These are phyloP conservation scores for Cistogaster globosa DNA, from an alignment of 2,888 invertebrate species.

Conservation along the genomic window DNA sequence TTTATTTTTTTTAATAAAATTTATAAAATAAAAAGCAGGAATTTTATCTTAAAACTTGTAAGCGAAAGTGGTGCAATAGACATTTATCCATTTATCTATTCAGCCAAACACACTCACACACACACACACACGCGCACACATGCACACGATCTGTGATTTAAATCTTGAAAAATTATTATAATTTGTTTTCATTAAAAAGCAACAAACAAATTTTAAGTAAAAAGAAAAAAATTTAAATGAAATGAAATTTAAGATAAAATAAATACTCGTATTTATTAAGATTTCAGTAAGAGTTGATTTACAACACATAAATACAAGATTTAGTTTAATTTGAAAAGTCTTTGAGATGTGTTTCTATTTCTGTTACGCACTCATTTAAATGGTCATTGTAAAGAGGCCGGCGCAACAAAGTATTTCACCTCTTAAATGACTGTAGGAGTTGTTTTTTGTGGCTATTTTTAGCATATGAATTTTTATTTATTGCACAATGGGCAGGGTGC, in stretches of 20 bases:
- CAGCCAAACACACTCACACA: neutral
- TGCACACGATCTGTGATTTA: conserved; percentile 6
- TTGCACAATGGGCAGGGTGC: neutral
- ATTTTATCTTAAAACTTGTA: conserved; percentile 48
- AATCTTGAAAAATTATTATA: conserved; percentile 37
- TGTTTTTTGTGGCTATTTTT: neutral
- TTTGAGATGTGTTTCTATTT: neutral
- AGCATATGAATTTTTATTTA: neutral
- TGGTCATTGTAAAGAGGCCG: neutral
- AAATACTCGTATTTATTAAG: neutral
- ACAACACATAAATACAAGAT: no score
- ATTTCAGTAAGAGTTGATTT: no score
- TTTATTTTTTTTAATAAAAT: neutral
- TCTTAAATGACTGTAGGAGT: neutral
- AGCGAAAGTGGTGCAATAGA: conserved; percentile 67
- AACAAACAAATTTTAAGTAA: neutral
- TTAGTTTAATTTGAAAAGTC: no score
- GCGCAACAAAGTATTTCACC: neutral
- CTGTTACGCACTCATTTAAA: neutral
- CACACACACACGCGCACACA: neutral
- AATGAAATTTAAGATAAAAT: conserved; percentile 26
- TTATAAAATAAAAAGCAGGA: conserved; percentile 12
- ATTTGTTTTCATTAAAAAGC: conserved; percentile 63
- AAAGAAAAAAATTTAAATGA: neutral
- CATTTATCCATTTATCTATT: neutral